These are phyloP conservation scores for Epinephelus malabaricus DNA, from an alignment of 2,797 vertebrate genomes.

Conservation along the genomic window DNA sequence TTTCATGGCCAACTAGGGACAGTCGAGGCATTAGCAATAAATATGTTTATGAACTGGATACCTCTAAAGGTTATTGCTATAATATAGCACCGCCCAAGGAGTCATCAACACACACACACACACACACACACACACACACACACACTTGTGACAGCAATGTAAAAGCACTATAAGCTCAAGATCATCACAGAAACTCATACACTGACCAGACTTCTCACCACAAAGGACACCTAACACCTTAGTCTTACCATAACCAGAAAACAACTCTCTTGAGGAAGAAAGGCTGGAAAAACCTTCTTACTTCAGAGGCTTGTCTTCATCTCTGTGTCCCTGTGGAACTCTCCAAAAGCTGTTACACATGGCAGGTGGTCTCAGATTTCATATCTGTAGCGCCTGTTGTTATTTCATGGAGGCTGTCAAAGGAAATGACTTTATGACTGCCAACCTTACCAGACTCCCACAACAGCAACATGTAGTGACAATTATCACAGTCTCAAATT, in stretches of 20 bases:
- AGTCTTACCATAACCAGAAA: conserved; percentile 1
- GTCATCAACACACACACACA: conserved; percentile 8
- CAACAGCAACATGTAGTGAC: conserved; percentile 37
- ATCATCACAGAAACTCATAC: conserved; percentile 2
- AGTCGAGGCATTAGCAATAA: conserved; percentile 19
- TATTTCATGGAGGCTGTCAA: conserved; percentile 46
- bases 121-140: neutral
- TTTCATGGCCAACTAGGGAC: conserved; percentile 37
- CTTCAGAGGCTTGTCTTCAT: conserved; percentile 26
- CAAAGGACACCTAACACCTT: neutral
- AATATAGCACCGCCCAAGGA: conserved; percentile 25
- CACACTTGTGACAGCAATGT: neutral
- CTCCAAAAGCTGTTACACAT: conserved; percentile 40
- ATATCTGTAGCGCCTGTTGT: conserved; percentile 52
- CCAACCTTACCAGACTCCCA: conserved; percentile 42
- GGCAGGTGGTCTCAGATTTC: conserved; percentile 61
- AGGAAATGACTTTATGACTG: conserved; percentile 48
- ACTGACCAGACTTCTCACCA: neutral
- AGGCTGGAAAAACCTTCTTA: neutral
- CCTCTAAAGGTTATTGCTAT: conserved; percentile 21
- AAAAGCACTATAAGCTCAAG: neutral
- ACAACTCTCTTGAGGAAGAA: neutral
- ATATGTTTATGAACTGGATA: conserved; percentile 49
- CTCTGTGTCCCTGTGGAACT: neutral
- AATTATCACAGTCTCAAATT: conserved; percentile 53